These are phyloP conservation scores for Turritopsis dohrnii DNA, from an alignment of 30 jellyfish, hydroid and myxozoan genomes.

Conservation along the genomic window DNA sequence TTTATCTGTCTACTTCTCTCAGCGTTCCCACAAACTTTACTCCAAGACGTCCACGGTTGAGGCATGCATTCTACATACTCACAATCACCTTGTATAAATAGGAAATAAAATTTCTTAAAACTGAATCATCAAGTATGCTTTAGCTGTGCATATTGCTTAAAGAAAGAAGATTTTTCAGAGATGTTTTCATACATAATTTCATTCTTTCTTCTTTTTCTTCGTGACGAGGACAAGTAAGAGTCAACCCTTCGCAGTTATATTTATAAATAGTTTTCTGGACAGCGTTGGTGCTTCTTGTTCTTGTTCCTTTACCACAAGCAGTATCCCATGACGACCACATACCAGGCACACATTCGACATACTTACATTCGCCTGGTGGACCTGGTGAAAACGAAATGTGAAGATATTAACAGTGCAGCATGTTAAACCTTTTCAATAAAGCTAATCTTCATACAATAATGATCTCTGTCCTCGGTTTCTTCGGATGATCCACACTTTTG, in stretches of 20 bases:
- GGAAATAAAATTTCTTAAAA: too few species aligned
- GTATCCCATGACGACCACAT: slow-evolving; percentile 76
- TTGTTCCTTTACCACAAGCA: slow-evolving; percentile 51
- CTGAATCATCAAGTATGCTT: too few species aligned
- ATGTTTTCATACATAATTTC: slow-evolving; percentile 31
- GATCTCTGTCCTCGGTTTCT: slow-evolving; percentile 1
- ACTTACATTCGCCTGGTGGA: slow-evolving; percentile 48
- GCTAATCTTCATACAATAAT: not conserved
- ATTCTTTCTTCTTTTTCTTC: slow-evolving; percentile 41
- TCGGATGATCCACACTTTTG: not conserved
- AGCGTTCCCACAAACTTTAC: slow-evolving; percentile 56
- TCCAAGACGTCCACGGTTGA: slow-evolving; percentile 63
- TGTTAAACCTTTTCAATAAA: not conserved
- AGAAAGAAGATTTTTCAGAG: not conserved
- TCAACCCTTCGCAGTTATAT: slow-evolving; percentile 46
- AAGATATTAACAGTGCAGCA: not conserved
- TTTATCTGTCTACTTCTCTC: slow-evolving; percentile 47
- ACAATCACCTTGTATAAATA: slow-evolving; percentile 32
- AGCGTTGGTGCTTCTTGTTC: slow-evolving; percentile 35
- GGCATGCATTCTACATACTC: slow-evolving; percentile 50
- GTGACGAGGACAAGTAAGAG: slow-evolving; percentile 36
- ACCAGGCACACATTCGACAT: slow-evolving; percentile 54
- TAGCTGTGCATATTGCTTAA: too few species aligned
- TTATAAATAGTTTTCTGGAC: slow-evolving; percentile 33
- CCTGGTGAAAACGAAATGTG: not conserved